These are phyloP conservation scores for Melanotaenia duboulayi DNA, from an alignment of 2,113 vertebrate genomes.

Conservation along the genomic window DNA sequence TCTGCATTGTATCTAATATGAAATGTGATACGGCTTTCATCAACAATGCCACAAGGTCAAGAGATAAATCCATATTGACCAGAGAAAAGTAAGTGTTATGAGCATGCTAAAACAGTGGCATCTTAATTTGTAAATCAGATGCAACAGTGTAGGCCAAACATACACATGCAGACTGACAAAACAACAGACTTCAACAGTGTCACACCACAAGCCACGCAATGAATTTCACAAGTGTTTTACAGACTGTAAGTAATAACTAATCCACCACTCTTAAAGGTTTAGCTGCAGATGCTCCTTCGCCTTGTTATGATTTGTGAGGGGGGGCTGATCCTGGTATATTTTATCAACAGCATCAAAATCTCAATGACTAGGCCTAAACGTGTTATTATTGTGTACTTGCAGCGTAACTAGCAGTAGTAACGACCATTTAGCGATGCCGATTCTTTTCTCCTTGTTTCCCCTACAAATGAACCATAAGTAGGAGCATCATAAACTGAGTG, in stretches of 20 bases:
- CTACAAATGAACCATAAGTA: background rate
- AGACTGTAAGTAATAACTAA: background rate
- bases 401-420: background rate
- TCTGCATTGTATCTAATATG: too few relatives aligned
- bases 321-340: background rate
- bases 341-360: background rate
- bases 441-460: background rate
- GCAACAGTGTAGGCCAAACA: too few relatives aligned
- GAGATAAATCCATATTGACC: too few relatives aligned
- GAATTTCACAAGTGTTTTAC: background rate
- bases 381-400: background rate
- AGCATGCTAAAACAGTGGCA: background rate
- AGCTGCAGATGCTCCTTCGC: background rate
- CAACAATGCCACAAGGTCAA: too few relatives aligned
- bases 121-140: too few relatives aligned
- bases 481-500: background rate
- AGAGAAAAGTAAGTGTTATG: too few relatives aligned
- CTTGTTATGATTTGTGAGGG: background rate
- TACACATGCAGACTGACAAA: too few relatives aligned
- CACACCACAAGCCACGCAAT: background rate
- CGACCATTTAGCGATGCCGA: background rate
- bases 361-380: slow-evolving; percentile 31
- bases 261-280: background rate
- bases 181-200: background rate
- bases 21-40: too few relatives aligned